phyloP scores from a whole-genome alignment of 2,113 vertebrate species.

The Engraulis encrasicolus region DNA sequence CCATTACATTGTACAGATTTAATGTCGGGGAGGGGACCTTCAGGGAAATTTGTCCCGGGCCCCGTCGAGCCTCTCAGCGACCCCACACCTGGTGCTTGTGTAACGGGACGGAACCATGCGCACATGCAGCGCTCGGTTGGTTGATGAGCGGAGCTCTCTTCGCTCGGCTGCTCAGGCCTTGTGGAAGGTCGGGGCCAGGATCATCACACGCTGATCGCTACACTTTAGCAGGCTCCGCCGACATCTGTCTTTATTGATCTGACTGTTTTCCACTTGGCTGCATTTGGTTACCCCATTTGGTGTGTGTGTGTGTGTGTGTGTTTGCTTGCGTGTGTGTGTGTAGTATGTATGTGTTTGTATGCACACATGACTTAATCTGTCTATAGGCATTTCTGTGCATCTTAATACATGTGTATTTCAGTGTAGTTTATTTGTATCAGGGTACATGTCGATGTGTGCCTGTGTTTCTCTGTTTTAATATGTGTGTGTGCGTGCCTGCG shows the following conservation, averaged over 20 bases:
- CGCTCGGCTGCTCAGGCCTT: conserved; percentile 36
- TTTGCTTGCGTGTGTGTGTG: neutral
- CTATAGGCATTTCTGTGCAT: neutral
- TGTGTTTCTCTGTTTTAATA: neutral
- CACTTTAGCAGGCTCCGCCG: conserved; percentile 33
- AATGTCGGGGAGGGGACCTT: too few species aligned
- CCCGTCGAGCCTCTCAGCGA: too few species aligned
- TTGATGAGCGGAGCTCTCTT: conserved; percentile 33
- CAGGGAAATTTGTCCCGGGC: too few species aligned
- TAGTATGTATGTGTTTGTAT: neutral
- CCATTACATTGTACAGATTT: too few species aligned
- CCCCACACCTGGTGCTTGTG: too few species aligned
- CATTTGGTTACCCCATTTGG: conserved; percentile 27
- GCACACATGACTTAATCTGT: neutral
- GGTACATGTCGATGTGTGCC: neutral
- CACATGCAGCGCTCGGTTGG: neutral
- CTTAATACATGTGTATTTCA: neutral
- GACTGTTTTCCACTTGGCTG: conserved; percentile 41
- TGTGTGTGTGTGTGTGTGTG: conserved; percentile 1
- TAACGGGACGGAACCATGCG: neutral
- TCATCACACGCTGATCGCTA: conserved; percentile 27
- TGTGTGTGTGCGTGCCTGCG: neutral
- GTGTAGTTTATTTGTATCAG: neutral
- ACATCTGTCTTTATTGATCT: conserved; percentile 36
- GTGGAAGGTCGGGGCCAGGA: conserved; percentile 27